phyloP scores from a whole-genome alignment of 2,888 invertebrate genomes.

The Protodeltote pygarga region DNA sequence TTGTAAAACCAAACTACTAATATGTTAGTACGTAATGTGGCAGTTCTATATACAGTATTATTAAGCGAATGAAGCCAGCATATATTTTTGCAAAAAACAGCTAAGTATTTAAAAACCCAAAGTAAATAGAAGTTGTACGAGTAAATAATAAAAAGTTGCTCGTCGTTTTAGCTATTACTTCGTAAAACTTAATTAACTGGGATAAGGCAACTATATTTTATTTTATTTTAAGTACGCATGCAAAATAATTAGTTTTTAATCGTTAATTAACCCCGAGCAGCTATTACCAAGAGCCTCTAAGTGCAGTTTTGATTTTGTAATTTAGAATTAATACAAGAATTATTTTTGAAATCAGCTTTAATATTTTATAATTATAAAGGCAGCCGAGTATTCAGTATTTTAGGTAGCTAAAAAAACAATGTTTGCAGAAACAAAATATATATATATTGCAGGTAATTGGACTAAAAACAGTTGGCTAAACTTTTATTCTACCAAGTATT shows the following conservation, averaged over 20 bases:
- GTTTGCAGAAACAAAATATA: background rate
- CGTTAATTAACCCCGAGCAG: no score
- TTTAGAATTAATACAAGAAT: background rate
- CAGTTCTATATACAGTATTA: no score
- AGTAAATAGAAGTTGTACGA: background rate
- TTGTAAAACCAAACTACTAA: no score
- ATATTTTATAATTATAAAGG: slow-evolving; percentile 4
- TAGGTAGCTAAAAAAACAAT: slow-evolving; percentile 29
- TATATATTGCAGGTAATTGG: no score
- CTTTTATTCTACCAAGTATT: no score
- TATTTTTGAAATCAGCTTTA: slow-evolving; percentile 2
- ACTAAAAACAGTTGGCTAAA: no score
- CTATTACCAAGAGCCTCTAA: slow-evolving; percentile 16
- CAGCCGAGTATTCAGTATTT: slow-evolving; percentile 24
- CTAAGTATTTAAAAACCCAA: background rate
- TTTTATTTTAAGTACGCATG: slow-evolving; percentile 5
- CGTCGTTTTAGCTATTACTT: slow-evolving; percentile 9
- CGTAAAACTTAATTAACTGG: background rate
- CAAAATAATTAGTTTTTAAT: no score
- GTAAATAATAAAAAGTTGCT: slow-evolving; percentile 6
- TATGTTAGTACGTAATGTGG: no score
- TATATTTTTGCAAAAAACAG: no score
- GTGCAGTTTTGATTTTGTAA: slow-evolving; percentile 3
- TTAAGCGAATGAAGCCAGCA: no score
- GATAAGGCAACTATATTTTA: background rate